Conservation (phyloP, 2,888 invertebrate genomes). For the Cremastobaeus sp. region DNA sequence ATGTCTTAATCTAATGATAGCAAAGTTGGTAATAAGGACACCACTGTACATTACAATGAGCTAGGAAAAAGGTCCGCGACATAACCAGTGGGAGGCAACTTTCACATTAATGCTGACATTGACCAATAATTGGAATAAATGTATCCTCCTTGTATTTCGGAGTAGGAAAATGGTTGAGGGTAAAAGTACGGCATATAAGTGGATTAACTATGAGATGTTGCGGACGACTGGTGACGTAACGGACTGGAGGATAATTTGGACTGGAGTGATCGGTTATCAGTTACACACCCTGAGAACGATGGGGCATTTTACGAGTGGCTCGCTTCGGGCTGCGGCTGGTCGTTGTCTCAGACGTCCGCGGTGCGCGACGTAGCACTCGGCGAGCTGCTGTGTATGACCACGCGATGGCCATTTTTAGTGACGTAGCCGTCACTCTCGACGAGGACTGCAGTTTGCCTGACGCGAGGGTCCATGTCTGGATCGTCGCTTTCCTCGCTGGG, state of each 20-base stretch:
- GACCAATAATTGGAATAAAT: constrained; percentile 1
- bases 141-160: too few species aligned
- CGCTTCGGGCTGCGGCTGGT: constrained; percentile 61
- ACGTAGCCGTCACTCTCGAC: constrained; percentile 90
- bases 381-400: constrained; percentile 93
- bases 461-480: constrained; percentile 73
- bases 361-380: constrained; percentile 90
- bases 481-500: constrained; percentile 80
- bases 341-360: constrained; percentile 87
- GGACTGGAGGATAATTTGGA: not conserved
- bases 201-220: too few species aligned
- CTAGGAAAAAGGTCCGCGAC: too few species aligned
- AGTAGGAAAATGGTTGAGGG: not conserved
- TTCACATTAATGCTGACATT: too few species aligned
- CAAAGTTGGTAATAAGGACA: constrained; percentile 7
- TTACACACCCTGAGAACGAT: constrained; percentile 29
- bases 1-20: constrained; percentile 31
- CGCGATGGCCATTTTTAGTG: constrained; percentile 92
- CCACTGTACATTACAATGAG: constrained; percentile 31
- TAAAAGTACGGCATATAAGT: not conserved
- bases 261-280: not conserved
- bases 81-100: too few species aligned
- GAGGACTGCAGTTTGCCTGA: constrained; percentile 89
- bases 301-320: constrained; percentile 20
- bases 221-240: too few species aligned